Evolutionary conservation across 2,113 vertebrate genomes (phyloP).

Genomic region (Haemorhous mexicanus): DNA sequence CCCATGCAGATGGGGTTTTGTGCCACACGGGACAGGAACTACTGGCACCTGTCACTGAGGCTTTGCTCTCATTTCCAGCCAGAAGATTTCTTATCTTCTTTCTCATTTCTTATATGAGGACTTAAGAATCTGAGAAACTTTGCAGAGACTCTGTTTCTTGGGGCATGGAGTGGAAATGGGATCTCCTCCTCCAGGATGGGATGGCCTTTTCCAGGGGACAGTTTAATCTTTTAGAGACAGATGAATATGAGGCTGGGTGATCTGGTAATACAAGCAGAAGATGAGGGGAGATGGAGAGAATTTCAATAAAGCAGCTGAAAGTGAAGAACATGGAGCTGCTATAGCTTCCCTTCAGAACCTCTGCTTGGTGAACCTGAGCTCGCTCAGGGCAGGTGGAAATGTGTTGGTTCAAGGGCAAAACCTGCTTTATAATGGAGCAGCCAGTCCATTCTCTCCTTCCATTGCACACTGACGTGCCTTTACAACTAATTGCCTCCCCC

Average conservation of each 20-base stretch:
- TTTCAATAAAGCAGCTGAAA: slow-evolving; percentile 59
- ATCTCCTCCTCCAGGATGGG: slow-evolving; percentile 57
- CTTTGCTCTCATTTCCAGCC: neutral
- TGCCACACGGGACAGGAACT: neutral
- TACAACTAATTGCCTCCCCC: neutral
- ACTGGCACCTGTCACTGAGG: neutral
- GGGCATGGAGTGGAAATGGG: slow-evolving; percentile 44
- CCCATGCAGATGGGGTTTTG: neutral
- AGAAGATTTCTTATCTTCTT: neutral
- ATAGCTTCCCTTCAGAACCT: neutral
- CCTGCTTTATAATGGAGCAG: neutral
- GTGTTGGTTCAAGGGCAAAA: neutral
- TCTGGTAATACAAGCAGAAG: slow-evolving; percentile 59
- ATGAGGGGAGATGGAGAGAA: slow-evolving; percentile 59
- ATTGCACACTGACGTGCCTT: neutral
- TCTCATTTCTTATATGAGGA: neutral
- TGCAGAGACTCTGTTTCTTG: slow-evolving; percentile 37
- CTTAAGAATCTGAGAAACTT: neutral
- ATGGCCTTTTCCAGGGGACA: slow-evolving; percentile 74
- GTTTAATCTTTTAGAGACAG: slow-evolving; percentile 77
- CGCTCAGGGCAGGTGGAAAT: neutral
- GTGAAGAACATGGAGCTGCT: neutral
- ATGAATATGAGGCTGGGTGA: slow-evolving; percentile 68
- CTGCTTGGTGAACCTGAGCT: neutral
- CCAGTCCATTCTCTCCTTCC: neutral